Percentiles rank a stretch among this genome's conserved stretches.
Conservation (phyloP, 2,888 invertebrate species). For the Halictus quadricinctus region DNA sequence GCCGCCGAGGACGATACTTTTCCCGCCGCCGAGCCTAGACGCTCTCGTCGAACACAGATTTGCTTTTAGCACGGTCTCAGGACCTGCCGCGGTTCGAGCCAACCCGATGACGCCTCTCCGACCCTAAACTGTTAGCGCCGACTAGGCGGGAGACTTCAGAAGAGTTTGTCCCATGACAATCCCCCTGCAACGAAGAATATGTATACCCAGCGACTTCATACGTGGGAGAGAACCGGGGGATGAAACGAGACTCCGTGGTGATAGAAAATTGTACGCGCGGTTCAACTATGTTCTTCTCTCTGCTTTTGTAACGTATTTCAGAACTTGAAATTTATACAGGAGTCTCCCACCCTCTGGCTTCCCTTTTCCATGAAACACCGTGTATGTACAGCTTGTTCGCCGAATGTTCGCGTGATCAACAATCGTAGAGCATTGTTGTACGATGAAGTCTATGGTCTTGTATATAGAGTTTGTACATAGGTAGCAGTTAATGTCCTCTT, state of each 20-base stretch:
- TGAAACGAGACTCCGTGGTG: neutral
- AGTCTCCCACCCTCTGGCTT: neutral
- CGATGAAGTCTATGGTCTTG: neutral
- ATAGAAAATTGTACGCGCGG: neutral
- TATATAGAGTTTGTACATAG: conserved; percentile 39
- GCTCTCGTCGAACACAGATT: conserved; percentile 69
- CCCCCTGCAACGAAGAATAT: conserved; percentile 27
- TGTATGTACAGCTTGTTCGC: neutral
- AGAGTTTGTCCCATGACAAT: conserved; percentile 33
- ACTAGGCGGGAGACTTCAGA: neutral
- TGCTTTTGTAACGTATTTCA: neutral
- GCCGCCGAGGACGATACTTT: conserved; percentile 65
- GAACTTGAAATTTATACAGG: neutral
- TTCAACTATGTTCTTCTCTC: neutral
- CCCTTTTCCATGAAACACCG: neutral
- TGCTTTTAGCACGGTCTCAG: conserved; percentile 67
- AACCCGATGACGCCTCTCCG: conserved; percentile 8
- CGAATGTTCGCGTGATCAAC: neutral
- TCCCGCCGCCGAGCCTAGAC: conserved; percentile 33
- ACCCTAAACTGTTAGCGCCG: conserved; percentile 9
- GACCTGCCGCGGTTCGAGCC: conserved; percentile 1
- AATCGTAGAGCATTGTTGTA: conserved; percentile 4
- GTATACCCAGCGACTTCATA: neutral
- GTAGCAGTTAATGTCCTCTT: neutral
- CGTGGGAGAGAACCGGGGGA: neutral